Conservation (phyloP, 2,797 vertebrate species). For the Enteromius viviparus region DNA sequence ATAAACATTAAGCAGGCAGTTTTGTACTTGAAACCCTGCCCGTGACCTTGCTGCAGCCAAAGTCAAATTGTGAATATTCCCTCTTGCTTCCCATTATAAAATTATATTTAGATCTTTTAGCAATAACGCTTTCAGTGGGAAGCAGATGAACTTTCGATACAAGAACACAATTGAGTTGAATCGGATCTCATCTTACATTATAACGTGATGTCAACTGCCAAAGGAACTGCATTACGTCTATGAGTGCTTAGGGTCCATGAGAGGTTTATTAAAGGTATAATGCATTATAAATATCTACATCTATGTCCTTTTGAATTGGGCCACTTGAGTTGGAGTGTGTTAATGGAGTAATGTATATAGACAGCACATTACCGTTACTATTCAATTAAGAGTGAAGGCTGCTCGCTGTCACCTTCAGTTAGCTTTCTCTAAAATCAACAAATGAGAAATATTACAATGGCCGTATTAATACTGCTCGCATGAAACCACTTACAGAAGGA, state of each 20-base stretch:
- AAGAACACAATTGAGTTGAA: not conserved
- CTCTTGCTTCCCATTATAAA: conserved; percentile 51
- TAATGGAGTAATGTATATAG: conserved; percentile 41
- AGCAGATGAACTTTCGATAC: conserved; percentile 48
- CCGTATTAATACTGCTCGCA: conserved; percentile 33
- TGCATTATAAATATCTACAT: conserved; percentile 19
- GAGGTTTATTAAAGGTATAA: conserved; percentile 33
- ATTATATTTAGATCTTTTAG: conserved; percentile 51
- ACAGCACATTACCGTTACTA: conserved; percentile 32
- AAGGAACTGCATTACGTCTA: not conserved
- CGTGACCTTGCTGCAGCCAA: conserved; percentile 55
- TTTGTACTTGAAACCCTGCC: conserved; percentile 46
- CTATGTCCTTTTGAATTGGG: conserved; percentile 39
- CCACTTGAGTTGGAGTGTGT: conserved; percentile 30
- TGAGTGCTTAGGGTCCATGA: conserved; percentile 21
- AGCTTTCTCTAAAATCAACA: conserved; percentile 42
- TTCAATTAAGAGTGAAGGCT: conserved; percentile 27
- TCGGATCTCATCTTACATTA: not conserved
- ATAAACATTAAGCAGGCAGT: conserved; percentile 17
- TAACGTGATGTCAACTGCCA: not conserved
- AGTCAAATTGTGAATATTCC: conserved; percentile 49
- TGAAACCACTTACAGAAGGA: conserved; percentile 7
- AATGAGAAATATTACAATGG: conserved; percentile 43
- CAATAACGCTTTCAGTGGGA: conserved; percentile 56
- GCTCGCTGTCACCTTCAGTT: conserved; percentile 36